Conservation (phyloP, 2,797 vertebrate genomes). For the Cetoscarus ocellatus region DNA sequence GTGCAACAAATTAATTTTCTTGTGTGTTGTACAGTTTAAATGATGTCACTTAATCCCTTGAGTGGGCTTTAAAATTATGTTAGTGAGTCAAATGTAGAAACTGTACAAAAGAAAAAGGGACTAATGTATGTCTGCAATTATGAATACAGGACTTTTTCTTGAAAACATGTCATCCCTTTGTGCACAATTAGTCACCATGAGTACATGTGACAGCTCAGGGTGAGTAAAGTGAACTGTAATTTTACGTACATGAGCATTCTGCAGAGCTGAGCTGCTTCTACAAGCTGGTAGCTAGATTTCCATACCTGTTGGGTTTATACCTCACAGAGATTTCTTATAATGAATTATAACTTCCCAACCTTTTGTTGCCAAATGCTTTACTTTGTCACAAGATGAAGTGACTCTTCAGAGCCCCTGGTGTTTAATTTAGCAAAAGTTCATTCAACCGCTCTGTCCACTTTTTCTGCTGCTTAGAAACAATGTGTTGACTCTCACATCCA, state of each 20-base stretch:
- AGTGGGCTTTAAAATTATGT: background rate
- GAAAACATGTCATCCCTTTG: background rate
- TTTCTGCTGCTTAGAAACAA: constrained; percentile 36
- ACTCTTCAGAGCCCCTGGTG: constrained; percentile 39
- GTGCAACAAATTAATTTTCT: background rate
- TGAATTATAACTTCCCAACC: constrained; percentile 44
- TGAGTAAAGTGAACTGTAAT: background rate
- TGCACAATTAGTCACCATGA: background rate
- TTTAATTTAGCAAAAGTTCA: constrained; percentile 59
- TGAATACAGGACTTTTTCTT: background rate
- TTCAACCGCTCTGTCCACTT: constrained; percentile 28
- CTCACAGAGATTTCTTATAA: constrained; percentile 31
- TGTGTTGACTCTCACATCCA: constrained; percentile 31
- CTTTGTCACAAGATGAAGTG: constrained; percentile 54
- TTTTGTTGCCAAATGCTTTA: constrained; percentile 35
- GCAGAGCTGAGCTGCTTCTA: background rate
- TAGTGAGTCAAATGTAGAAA: background rate
- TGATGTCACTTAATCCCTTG: background rate
- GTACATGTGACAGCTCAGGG: background rate
- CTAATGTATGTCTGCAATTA: background rate
- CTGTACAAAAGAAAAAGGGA: background rate
- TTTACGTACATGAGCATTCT: background rate
- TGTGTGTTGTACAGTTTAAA: background rate
- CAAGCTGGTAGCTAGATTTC: constrained; percentile 18
- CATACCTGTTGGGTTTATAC: constrained; percentile 33